Evolutionary conservation across 2,797 vertebrate genomes (phyloP).

Genomic region (Erpetoichthys calabaricus): DNA sequence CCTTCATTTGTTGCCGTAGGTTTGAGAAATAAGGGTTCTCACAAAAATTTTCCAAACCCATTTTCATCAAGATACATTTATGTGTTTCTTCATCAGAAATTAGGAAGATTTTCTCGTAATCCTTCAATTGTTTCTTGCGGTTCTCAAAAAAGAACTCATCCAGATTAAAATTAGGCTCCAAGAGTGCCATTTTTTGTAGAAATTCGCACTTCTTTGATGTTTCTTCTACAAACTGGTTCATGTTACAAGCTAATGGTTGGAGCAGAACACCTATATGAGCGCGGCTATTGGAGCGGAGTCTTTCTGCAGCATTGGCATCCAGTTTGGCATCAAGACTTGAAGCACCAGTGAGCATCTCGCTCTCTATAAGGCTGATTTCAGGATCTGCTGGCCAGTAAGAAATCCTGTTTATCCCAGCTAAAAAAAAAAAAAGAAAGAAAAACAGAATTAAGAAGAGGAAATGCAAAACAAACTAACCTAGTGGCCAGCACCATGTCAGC

Average conservation of each 20-base stretch:
- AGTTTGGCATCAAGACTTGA: slow-evolving; percentile 60
- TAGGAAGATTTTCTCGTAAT: slow-evolving; percentile 62
- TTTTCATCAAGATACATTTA: slow-evolving; percentile 55
- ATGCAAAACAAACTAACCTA: not conserved
- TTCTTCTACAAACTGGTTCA: slow-evolving; percentile 71
- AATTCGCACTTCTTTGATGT: slow-evolving; percentile 74
- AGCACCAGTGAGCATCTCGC: slow-evolving; percentile 18
- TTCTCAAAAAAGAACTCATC: slow-evolving; percentile 54
- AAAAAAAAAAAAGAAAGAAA: slow-evolving; percentile 6
- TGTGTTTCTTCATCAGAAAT: slow-evolving; percentile 54
- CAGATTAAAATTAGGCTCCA: slow-evolving; percentile 33
- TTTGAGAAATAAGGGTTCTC: slow-evolving; percentile 74
- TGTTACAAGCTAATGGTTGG: slow-evolving; percentile 58
- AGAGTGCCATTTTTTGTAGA: slow-evolving; percentile 52
- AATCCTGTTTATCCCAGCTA: slow-evolving; percentile 81
- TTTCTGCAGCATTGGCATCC: slow-evolving; percentile 70
- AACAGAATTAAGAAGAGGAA: not conserved
- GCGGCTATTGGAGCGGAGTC: slow-evolving; percentile 81
- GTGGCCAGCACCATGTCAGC: no score
- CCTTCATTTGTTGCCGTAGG: slow-evolving; percentile 78
- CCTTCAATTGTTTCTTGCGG: slow-evolving; percentile 49
- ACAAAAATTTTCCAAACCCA: slow-evolving; percentile 78
- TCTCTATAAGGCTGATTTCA: slow-evolving; percentile 69
- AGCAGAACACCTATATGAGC: slow-evolving; percentile 71
- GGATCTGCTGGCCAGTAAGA: slow-evolving; percentile 91